These are phyloP conservation scores for Hemicrepidius hirtus DNA, from an alignment of 2,888 invertebrate genomes.

Conservation along the genomic window DNA sequence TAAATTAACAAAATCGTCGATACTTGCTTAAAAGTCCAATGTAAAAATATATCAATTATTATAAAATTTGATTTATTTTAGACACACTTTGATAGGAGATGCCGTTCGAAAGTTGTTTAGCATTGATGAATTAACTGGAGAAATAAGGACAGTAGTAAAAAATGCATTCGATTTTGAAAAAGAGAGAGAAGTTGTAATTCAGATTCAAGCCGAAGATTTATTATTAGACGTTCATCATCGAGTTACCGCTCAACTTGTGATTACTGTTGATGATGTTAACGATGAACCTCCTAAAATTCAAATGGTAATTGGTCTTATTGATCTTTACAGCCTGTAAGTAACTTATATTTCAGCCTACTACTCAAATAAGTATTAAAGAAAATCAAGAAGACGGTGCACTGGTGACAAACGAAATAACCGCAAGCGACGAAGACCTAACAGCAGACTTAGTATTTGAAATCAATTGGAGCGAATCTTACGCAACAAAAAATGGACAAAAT, in stretches of 20 bases:
- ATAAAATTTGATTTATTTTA: slow-evolving; percentile 64
- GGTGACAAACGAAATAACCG: slow-evolving; percentile 69
- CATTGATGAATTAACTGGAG: slow-evolving; percentile 76
- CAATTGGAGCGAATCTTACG: slow-evolving; percentile 76
- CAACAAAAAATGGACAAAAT: slow-evolving; percentile 75
- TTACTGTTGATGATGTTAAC: slow-evolving; percentile 81
- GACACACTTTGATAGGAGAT: slow-evolving; percentile 75
- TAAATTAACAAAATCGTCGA: too few relatives aligned
- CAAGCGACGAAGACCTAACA: slow-evolving; percentile 77
- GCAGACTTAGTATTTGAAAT: slow-evolving; percentile 76
- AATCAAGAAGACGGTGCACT: slow-evolving; percentile 14
- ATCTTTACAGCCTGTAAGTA: background rate
- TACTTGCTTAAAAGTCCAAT: too few relatives aligned
- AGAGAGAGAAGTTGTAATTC: slow-evolving; percentile 74
- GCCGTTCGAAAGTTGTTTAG: slow-evolving; percentile 62
- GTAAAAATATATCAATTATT: too few relatives aligned
- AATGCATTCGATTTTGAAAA: slow-evolving; percentile 79
- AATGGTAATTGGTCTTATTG: slow-evolving; percentile 73
- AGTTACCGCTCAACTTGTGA: slow-evolving; percentile 75
- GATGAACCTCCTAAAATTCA: slow-evolving; percentile 81
- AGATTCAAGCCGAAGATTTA: slow-evolving; percentile 69
- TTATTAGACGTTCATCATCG: slow-evolving; percentile 70
- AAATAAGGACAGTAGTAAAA: slow-evolving; percentile 74
- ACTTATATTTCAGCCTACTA: background rate
- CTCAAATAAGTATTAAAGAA: slow-evolving; percentile 12